Percentiles rank a stretch among this genome's conserved stretches.
Evolutionary conservation across 30 jellyfish, hydroid and myxozoan species (phyloP).

Genomic region (Chrysaora quinquecirrha): DNA sequence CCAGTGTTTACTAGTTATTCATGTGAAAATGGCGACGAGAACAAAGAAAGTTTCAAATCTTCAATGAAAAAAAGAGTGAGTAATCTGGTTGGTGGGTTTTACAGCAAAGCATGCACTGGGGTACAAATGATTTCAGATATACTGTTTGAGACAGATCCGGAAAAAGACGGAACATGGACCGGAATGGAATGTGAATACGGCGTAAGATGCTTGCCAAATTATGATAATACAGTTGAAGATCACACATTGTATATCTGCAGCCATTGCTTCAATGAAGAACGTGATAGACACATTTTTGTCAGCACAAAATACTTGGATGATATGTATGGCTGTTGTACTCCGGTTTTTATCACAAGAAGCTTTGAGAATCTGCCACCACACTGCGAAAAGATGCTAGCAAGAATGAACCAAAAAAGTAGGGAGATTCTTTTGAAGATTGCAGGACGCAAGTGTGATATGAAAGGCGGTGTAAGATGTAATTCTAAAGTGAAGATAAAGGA

Average conservation of each 20-base stretch:
- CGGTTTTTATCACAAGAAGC: conserved; percentile 38
- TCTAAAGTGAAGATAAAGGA: conserved; percentile 34
- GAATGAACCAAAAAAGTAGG: conserved; percentile 46
- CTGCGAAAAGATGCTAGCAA: conserved; percentile 52
- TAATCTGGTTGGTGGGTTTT: conserved; percentile 59
- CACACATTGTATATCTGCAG: conserved; percentile 51
- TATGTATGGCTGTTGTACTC: conserved; percentile 52
- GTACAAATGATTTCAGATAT: conserved; percentile 27
- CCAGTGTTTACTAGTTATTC: conserved; percentile 59
- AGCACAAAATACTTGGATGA: conserved; percentile 40
- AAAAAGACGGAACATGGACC: conserved; percentile 54
- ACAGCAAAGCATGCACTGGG: conserved; percentile 53
- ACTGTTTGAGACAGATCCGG: conserved; percentile 36
- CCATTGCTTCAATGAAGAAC: conserved; percentile 46
- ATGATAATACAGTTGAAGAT: conserved; percentile 38
- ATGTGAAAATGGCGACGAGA: conserved; percentile 43
- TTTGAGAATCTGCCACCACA: conserved; percentile 56
- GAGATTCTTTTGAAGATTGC: conserved; percentile 18
- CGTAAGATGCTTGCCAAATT: conserved; percentile 35
- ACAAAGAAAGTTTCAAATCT: neutral
- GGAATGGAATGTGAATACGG: conserved; percentile 52
- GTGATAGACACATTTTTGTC: conserved; percentile 42
- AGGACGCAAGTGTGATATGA: conserved; percentile 59
- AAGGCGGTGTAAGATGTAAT: conserved; percentile 53
- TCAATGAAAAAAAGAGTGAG: conserved; percentile 13